phyloP scores from a whole-genome alignment of 2,888 invertebrate genomes.

The Syrphus vitripennis region DNA sequence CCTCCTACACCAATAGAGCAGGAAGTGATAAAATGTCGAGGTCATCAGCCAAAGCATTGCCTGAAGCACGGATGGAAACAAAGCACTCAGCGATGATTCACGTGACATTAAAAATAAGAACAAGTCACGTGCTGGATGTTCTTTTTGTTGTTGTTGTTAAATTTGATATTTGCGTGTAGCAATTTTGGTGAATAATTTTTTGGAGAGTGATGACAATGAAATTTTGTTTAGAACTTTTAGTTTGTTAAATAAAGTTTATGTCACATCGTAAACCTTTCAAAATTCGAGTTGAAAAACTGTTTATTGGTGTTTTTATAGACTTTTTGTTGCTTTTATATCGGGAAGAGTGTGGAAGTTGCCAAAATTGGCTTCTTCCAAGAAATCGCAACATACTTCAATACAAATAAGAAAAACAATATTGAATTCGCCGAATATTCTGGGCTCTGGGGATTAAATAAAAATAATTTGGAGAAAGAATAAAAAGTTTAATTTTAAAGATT shows the following conservation, averaged over 20 bases:
- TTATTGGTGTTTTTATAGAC: background rate
- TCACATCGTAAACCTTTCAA: background rate
- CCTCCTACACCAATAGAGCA: background rate
- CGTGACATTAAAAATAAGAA: background rate
- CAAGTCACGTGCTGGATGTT: background rate
- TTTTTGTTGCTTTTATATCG: background rate
- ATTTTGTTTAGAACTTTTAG: background rate
- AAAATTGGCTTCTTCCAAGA: background rate
- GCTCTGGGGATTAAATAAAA: no score
- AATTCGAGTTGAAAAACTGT: background rate
- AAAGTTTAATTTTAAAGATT: no score
- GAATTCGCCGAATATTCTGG: no score
- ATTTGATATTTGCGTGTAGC: background rate
- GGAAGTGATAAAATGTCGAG: conserved; percentile 5
- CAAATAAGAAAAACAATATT: no score
- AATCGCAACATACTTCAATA: background rate
- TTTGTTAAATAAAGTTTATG: background rate
- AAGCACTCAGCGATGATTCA: background rate
- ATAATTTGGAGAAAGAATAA: no score
- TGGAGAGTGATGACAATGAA: background rate
- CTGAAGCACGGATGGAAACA: background rate
- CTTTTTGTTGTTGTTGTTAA: background rate
- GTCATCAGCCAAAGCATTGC: conserved; percentile 2
- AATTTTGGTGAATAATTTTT: background rate
- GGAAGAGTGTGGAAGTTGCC: background rate